A percentile compares a stretch with the other conserved stretches of the same genome.
Conservation (phyloP, 2,888 invertebrate genomes). For the Clistopyga incitator region DNA sequence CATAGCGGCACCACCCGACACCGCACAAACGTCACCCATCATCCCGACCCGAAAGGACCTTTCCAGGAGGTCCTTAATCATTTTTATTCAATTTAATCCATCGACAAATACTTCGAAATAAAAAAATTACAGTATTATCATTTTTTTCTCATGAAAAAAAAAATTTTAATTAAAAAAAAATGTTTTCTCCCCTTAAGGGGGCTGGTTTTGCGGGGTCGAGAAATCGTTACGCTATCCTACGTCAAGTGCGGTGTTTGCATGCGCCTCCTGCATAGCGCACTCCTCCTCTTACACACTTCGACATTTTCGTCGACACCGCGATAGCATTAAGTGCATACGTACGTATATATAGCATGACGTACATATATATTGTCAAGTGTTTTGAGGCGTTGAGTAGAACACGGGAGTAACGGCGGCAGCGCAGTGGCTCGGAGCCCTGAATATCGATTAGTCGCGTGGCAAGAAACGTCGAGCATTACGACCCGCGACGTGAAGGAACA, state of each 20-base stretch:
- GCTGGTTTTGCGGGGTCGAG: slow-evolving; percentile 2
- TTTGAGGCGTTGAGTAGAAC: slow-evolving; percentile 45
- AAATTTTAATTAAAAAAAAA: background rate
- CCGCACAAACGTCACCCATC: slow-evolving; percentile 38
- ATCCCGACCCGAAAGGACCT: slow-evolving; percentile 1
- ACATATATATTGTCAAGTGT: slow-evolving; percentile 3
- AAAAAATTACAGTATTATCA: too few relatives aligned
- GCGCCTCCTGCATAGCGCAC: slow-evolving; percentile 64
- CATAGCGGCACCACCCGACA: slow-evolving; percentile 56
- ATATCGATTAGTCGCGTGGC: slow-evolving; percentile 81
- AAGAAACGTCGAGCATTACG: slow-evolving; percentile 57
- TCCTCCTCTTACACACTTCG: background rate
- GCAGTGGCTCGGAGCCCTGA: slow-evolving; percentile 60
- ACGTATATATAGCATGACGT: too few relatives aligned
- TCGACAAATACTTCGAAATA: background rate
- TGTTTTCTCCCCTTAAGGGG: background rate
- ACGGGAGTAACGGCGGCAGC: slow-evolving; percentile 46
- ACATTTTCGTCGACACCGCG: slow-evolving; percentile 31
- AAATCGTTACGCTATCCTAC: slow-evolving; percentile 45
- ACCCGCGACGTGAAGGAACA: slow-evolving; percentile 47
- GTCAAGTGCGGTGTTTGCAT: slow-evolving; percentile 44
- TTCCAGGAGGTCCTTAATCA: background rate
- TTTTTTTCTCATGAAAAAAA: too few relatives aligned
- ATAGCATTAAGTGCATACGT: slow-evolving; percentile 33
- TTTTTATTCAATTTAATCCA: background rate